A percentile compares a stretch with the other conserved stretches of the same genome.
Conservation (phyloP, 2,113 vertebrate species). For the Oreocharis arfaki region DNA sequence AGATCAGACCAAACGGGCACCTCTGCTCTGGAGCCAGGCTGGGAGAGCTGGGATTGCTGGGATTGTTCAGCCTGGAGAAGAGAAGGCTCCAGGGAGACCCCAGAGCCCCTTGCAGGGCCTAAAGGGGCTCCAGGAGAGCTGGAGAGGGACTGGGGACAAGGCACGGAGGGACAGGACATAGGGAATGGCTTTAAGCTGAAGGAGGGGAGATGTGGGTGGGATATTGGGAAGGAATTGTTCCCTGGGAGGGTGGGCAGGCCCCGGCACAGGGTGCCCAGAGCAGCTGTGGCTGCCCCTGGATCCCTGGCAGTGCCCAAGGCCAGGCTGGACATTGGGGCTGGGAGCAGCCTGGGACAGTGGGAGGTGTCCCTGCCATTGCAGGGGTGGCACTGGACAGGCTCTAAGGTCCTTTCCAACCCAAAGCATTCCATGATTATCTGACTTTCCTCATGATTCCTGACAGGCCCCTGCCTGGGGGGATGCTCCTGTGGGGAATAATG, state of each 20-base stretch:
- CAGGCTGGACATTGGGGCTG: too few species aligned
- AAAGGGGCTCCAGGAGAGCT: not conserved
- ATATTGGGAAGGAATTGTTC: not conserved
- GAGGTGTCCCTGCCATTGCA: not conserved
- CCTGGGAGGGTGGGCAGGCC: not conserved
- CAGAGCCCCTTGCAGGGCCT: not conserved
- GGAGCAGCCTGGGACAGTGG: not conserved
- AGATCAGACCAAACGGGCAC: not conserved
- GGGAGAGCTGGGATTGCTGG: not conserved
- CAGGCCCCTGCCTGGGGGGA: not conserved
- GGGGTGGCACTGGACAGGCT: rapidly evolving
- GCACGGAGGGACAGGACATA: not conserved
- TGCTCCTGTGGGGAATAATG: rapidly evolving
- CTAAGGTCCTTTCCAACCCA: not conserved
- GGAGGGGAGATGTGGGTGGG: rapidly evolving
- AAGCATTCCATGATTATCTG: not conserved
- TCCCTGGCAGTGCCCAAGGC: not conserved
- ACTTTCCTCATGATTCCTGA: not conserved
- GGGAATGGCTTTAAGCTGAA: rapidly evolving
- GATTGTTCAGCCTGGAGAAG: too few species aligned
- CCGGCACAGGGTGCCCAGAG: not conserved
- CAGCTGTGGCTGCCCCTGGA: not conserved
- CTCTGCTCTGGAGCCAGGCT: not conserved
- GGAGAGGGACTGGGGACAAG: not conserved
- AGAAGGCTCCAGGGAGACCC: not conserved